Conservation (phyloP, 2,888 invertebrate genomes). For the Tenthredo scrophulariae region DNA sequence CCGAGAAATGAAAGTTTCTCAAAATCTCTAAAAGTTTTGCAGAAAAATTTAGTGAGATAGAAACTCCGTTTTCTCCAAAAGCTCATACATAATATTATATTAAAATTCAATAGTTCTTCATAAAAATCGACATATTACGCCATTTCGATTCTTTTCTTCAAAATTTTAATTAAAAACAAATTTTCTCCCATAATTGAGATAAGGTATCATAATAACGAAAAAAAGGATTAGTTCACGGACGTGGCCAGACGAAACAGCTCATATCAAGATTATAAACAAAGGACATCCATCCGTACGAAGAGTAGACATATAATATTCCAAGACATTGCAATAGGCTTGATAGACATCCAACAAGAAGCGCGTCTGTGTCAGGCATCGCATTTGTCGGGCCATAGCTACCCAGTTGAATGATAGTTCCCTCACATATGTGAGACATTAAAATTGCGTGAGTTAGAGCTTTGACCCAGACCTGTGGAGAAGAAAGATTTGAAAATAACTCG, state of each 20-base stretch:
- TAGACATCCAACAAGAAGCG: slow-evolving; percentile 17
- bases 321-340: slow-evolving; percentile 1
- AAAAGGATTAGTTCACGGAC: neutral
- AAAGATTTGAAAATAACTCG: neutral
- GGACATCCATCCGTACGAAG: slow-evolving; percentile 16
- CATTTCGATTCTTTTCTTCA: neutral
- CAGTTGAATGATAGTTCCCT: slow-evolving; percentile 38
- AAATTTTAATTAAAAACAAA: neutral
- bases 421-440: slow-evolving; percentile 41
- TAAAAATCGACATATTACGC: neutral
- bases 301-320: slow-evolving; percentile 20
- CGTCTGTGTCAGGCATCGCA: slow-evolving; percentile 42
- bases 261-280: neutral
- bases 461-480: slow-evolving; percentile 8
- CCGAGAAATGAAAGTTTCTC: too few species aligned
- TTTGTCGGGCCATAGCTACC: slow-evolving; percentile 37
- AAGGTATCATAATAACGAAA: neutral
- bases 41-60: neutral
- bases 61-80: neutral
- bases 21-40: too few species aligned
- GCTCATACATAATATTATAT: neutral
- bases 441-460: slow-evolving; percentile 41
- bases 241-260: slow-evolving; percentile 30
- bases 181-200: neutral
- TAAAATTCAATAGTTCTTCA: neutral